phyloP scores from a whole-genome alignment of 2,113 vertebrate genomes.

The Lophochroa leadbeateri region DNA sequence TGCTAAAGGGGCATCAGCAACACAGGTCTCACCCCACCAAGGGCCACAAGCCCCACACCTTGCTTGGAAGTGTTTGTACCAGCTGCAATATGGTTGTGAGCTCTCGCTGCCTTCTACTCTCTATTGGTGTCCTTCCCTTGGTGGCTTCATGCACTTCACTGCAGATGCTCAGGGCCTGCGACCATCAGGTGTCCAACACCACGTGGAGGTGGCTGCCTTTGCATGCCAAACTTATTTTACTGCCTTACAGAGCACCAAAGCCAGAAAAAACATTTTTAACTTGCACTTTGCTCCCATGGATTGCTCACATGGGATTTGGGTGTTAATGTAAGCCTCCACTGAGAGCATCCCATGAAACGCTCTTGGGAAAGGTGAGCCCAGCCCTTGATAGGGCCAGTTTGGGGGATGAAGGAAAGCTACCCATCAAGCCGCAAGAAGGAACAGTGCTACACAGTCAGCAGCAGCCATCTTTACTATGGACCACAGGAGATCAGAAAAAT shows the following conservation, averaged over 20 bases:
- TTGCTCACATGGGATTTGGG: fast-evolving
- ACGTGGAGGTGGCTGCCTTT: neutral
- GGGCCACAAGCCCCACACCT: neutral
- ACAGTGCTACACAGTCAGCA: neutral
- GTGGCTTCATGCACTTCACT: neutral
- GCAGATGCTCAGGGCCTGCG: neutral
- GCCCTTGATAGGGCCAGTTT: neutral
- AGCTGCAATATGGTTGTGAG: neutral
- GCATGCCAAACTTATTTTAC: neutral
- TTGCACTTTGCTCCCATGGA: neutral
- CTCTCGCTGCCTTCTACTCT: neutral
- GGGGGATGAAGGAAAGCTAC: neutral
- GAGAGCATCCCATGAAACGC: neutral
- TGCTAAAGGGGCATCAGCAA: neutral
- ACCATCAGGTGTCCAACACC: neutral
- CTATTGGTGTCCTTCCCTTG: neutral
- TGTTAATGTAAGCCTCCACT: fast-evolving
- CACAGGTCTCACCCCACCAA: fast-evolving
- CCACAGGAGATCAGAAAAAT: slow-evolving; percentile 62
- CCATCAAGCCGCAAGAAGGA: neutral
- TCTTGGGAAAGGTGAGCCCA: neutral
- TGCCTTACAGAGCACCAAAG: neutral
- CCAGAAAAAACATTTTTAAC: neutral
- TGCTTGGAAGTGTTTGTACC: neutral
- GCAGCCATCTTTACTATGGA: slow-evolving; percentile 68